Percentiles rank a stretch among this genome's conserved stretches.
phyloP scores from a whole-genome alignment of 2,888 invertebrate genomes.

The Hypercompe scribonia region DNA sequence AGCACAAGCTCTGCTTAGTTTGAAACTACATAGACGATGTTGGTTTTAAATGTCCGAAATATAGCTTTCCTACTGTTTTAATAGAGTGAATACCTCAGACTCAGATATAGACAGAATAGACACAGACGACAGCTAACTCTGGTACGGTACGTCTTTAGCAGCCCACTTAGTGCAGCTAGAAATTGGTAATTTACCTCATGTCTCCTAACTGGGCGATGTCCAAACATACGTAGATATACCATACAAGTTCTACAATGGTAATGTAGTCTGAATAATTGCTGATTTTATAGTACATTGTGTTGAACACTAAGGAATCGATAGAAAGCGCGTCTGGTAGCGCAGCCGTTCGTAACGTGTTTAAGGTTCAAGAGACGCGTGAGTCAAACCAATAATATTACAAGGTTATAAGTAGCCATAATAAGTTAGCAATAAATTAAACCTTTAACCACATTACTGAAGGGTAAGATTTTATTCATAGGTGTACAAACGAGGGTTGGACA shows the following conservation, averaged over 20 bases:
- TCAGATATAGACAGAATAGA: no score
- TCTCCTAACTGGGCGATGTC: no score
- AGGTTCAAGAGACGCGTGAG: background rate
- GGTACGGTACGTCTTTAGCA: background rate
- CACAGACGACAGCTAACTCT: no score
- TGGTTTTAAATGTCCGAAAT: no score
- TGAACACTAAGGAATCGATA: background rate
- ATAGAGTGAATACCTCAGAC: no score
- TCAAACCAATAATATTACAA: background rate
- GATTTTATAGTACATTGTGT: background rate
- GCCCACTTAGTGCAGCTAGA: background rate
- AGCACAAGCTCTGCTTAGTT: no score
- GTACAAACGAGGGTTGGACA: no score
- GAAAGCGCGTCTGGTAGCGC: background rate
- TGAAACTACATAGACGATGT: no score
- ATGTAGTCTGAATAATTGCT: background rate
- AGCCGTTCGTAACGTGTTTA: background rate
- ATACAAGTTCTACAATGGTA: background rate
- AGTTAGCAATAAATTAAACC: background rate
- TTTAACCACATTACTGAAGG: background rate
- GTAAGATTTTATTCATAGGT: no score
- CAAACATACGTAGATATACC: background rate
- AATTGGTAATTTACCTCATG: background rate
- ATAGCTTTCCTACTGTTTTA: no score
- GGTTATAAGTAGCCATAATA: background rate